Percentiles rank a stretch among this genome's conserved stretches.
These are phyloP conservation scores for Theonella swinhoei DNA, from an alignment of 37 sponge, comb jelly and placozoan species.

Conservation along the genomic window DNA sequence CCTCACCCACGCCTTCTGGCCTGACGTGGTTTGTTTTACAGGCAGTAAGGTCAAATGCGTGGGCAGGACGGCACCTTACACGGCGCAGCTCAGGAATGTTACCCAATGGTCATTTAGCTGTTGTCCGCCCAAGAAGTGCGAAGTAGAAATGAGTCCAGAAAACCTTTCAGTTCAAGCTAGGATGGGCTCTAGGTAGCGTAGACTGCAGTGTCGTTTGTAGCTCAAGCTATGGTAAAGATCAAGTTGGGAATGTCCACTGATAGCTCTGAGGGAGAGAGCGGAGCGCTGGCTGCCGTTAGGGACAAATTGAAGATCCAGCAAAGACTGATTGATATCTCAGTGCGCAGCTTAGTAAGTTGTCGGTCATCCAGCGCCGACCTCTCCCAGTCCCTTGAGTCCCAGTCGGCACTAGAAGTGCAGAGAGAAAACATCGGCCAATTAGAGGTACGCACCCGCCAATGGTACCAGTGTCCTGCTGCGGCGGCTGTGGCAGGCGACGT, in stretches of 20 bases:
- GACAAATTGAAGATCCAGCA: constrained; percentile 59
- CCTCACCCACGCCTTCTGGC: not conserved
- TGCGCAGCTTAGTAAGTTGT: constrained; percentile 16
- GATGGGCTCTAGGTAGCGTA: not conserved
- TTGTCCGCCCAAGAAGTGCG: too few relatives aligned
- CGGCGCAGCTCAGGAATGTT: not conserved
- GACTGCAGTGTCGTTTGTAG: not conserved
- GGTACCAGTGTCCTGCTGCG: too few relatives aligned
- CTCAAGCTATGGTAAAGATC: constrained; percentile 35
- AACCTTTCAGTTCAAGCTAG: too few relatives aligned
- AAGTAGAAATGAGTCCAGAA: too few relatives aligned
- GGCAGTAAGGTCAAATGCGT: not conserved
- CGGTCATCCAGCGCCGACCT: constrained; percentile 11
- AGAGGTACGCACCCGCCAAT: constrained; percentile 18
- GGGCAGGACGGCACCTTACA: not conserved
- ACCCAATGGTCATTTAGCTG: not conserved
- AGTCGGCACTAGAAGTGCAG: constrained; percentile 31
- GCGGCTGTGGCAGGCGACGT: too few relatives aligned
- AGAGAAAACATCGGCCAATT: constrained; percentile 24
- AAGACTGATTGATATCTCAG: constrained; percentile 41
- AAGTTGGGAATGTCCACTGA: constrained; percentile 34
- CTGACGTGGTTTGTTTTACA: not conserved
- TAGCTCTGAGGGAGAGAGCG: constrained; percentile 10
- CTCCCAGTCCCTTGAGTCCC: not conserved
- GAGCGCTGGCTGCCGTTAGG: constrained; percentile 13